Conservation (phyloP, 2,888 invertebrate species). For the Apodemia mormo region DNA sequence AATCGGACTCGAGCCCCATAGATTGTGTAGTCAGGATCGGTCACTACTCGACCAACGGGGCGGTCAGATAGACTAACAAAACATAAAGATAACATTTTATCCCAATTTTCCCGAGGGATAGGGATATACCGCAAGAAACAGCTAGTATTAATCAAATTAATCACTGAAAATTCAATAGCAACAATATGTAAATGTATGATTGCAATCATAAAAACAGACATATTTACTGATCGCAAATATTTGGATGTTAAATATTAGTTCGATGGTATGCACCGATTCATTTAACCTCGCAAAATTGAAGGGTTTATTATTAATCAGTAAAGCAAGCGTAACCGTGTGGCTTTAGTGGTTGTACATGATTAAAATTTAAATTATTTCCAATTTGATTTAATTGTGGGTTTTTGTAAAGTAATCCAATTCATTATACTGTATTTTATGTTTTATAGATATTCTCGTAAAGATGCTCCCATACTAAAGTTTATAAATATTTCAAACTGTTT, state of each 20-base stretch:
- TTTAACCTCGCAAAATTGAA: slow-evolving; percentile 29
- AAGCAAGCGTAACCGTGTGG: slow-evolving; percentile 29
- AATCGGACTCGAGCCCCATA: too few relatives aligned
- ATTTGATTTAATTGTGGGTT: not conserved
- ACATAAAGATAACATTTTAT: too few relatives aligned
- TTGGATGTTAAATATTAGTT: slow-evolving; percentile 18
- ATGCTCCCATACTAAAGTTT: too few relatives aligned
- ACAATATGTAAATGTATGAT: not conserved
- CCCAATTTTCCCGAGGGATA: too few relatives aligned
- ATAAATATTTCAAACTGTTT: too few relatives aligned
- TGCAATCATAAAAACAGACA: not conserved
- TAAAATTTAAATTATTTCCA: slow-evolving; percentile 46
- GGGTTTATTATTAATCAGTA: slow-evolving; percentile 36
- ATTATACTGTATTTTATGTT: too few relatives aligned
- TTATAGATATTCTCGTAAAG: too few relatives aligned
- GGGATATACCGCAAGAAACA: too few relatives aligned
- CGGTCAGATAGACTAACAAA: too few relatives aligned
- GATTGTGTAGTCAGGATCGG: too few relatives aligned
- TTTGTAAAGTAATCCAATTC: too few relatives aligned
- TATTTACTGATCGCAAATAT: not conserved
- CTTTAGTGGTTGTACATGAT: slow-evolving; percentile 49
- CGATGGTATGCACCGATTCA: not conserved
- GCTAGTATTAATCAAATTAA: not conserved
- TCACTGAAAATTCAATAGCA: not conserved
- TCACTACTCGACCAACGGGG: too few relatives aligned